phyloP scores from a whole-genome alignment of 2,888 invertebrate genomes.

The Platerodrilus igneus region DNA sequence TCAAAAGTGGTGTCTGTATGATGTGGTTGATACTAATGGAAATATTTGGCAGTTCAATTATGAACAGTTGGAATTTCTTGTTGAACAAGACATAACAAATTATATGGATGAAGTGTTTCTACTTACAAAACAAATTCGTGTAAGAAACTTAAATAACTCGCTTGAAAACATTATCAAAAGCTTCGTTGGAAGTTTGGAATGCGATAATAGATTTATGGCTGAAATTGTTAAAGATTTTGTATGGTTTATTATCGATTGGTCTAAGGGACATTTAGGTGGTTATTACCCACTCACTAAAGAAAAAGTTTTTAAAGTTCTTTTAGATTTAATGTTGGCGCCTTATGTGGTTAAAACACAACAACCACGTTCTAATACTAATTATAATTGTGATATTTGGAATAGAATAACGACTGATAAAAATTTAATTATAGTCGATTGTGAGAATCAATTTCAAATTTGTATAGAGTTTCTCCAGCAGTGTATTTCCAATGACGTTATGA shows the following conservation, averaged over 20 bases:
- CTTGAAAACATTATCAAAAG: neutral
- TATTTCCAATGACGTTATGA: neutral
- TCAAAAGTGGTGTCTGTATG: neutral
- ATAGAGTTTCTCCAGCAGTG: neutral
- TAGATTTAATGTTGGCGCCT: neutral
- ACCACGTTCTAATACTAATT: too few species aligned
- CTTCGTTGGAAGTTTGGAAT: neutral
- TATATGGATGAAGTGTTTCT: constrained; percentile 1
- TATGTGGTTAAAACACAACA: too few species aligned
- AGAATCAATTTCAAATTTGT: neutral
- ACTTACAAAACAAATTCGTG: constrained; percentile 1
- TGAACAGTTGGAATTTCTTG: neutral
- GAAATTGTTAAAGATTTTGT: constrained; percentile 2
- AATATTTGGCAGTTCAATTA: neutral
- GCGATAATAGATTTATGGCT: neutral
- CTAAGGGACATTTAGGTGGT: constrained; percentile 6
- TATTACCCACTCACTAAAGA: constrained; percentile 1
- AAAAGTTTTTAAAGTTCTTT: neutral
- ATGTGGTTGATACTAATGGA: constrained; percentile 1
- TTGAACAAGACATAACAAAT: neutral
- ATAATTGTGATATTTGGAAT: neutral
- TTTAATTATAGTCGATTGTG: neutral
- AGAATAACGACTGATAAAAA: neutral
- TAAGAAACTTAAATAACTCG: neutral
- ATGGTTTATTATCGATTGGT: constrained; percentile 1